Evolutionary conservation across 1,140 invertebrate genomes (phyloP), one percentile per base, ranked within the genome.

Genomic region (Drosophila parabipectinata): DNA sequence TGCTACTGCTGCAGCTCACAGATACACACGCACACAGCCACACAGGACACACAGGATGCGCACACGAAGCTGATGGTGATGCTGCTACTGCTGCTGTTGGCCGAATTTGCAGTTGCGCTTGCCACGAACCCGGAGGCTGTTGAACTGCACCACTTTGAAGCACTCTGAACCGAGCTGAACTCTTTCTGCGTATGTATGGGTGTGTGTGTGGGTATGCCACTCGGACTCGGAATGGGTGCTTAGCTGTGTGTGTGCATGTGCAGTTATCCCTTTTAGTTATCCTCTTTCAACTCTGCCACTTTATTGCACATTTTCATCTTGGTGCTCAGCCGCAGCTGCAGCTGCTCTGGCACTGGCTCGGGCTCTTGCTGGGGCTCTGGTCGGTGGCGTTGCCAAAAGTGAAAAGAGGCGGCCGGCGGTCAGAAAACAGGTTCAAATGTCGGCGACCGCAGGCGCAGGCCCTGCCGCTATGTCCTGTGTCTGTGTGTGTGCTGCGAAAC

Each of bases 401-500:
- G 44, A 72, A 60, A 53, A 57, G 26, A 34, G 34, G 48, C 66
- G 56, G 57, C 45, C 72, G 59, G 55, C 67, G 81, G 73, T 76
- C 72, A 76, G 57, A 58, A 54, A 57, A 56, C 75, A 88, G 82
- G 82, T 87, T 87, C 82, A 87, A 87, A 88, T 82, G 82, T 87
- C 82, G 83, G 78, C 82, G 82, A 87, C 82, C 82, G 84, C 72
- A 68, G 72, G 83, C 75, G 72, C 73, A 76, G 73, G 62, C 55
- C 72, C 57, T 44, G 41, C 53, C 57, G 18, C 37, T 45, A 5
- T 41, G 37, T 32, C 52, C 28, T 55, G 15, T 55, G 12, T 56
- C 37, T 63, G 15, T 50, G 56, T 57, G 47, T 63, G 62, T 62
- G 39, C 56, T 44, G 39, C 45, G 39, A 44, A 59, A 45, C 47